Base-by-base conservation (phyloP, 2,797 vertebrate genomes). In the Sebastes taczanowskii region DNA sequence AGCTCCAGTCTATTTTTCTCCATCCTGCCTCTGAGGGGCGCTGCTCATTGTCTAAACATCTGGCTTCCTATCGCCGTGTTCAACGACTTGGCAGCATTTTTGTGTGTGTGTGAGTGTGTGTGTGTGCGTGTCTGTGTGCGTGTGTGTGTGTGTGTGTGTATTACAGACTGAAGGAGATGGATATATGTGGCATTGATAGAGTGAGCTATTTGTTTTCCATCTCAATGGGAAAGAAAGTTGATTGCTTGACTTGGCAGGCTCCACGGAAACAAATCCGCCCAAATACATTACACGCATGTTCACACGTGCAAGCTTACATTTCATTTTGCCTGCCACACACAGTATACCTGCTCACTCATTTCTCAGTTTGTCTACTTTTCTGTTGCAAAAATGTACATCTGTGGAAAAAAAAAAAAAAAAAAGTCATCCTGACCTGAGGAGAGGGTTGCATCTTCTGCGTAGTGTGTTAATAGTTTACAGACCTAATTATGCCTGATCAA, bases 1-100 rank as follows among this genome's bases (percentile, higher is more conserved):
- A 75, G 53, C 79, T 53, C 18, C 55, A 81, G 32, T 30, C 67
- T 29, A 78, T 78, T 81, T 64, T 83, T 76, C 70, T 27, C 4
- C 23, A 6, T 81, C 78, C 78, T 83, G 83, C 71, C 84, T 88
- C 73, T 67, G 66, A 88, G 79, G 75, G 87, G 85, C 67, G 74
- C 91, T 86, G 79, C 74, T 79, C 66, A 90, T 93, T 93, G 90
- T 91, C 77, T 20, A 38, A 88, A 87, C 92, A 93, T 85, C 92
- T 93, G 92, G 82, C 74, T 89, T 88, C 76, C 79, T 67, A 63
- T 86, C 46, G 56, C 83, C 23, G 60, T 61, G 29, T 66, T 83
- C 18, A 59, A 35, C 64, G 7, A 29, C 74, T 84, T 82, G 60
- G 77, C 86, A 84, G 52, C 42, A 30, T 55, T 7, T 56, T 20